Evolutionary conservation across 2,888 invertebrate genomes (phyloP).

Genomic region (Drosophila cyrtoloma): DNA sequence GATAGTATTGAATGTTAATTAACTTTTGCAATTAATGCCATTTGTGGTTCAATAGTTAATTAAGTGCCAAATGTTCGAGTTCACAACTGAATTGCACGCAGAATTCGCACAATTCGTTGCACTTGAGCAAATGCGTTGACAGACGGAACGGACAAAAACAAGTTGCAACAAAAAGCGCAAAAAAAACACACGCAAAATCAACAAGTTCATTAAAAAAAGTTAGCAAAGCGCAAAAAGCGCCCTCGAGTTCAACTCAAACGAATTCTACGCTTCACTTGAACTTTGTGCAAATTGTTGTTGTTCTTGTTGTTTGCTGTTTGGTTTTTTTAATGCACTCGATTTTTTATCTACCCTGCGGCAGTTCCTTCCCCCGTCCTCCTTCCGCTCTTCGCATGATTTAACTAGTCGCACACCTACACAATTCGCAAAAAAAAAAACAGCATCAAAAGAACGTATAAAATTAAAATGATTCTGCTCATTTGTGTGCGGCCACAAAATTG

Average conservation of each 20-base stretch:
- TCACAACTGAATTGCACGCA: conserved; percentile 63
- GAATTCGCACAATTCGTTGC: conserved; percentile 36
- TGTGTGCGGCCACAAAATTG: conserved; percentile 68
- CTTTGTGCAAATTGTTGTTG: conserved; percentile 43
- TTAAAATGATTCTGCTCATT: conserved; percentile 73
- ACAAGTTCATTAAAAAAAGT: conserved; percentile 79
- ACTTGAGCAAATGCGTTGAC: conserved; percentile 64
- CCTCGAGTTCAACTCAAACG: conserved; percentile 61
- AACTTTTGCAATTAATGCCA: conserved; percentile 43
- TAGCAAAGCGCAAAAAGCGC: conserved; percentile 49
- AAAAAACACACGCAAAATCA: conserved; percentile 61
- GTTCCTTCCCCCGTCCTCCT: not conserved
- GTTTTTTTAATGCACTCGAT: conserved; percentile 6
- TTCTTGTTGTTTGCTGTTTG: not conserved
- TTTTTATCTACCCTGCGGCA: conserved; percentile 21
- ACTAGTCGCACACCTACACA: conserved; percentile 49
- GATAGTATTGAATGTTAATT: conserved; percentile 11
- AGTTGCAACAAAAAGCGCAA: conserved; percentile 39
- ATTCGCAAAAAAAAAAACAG: conserved; percentile 1
- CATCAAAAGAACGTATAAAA: conserved; percentile 7
- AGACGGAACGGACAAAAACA: conserved; percentile 42
- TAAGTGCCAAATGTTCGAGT: conserved; percentile 60
- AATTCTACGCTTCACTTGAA: conserved; percentile 78
- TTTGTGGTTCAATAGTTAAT: conserved; percentile 37
- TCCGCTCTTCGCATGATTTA: conserved; percentile 45